Base-by-base conservation (phyloP, 1,140 invertebrate genomes). In the Drosophila insularis region DNA sequence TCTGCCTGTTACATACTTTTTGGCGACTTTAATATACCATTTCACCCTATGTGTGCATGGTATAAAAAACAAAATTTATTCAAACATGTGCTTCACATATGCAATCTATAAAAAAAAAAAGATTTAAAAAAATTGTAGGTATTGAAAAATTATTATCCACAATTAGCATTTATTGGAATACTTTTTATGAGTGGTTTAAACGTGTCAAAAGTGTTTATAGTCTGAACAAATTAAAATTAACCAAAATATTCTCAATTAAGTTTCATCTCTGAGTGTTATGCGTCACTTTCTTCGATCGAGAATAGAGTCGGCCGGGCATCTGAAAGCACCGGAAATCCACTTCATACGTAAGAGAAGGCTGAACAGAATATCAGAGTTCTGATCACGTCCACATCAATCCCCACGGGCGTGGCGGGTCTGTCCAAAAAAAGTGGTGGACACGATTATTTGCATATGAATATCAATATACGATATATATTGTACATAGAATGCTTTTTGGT, bases 371-470 rank as follows among this genome's bases (percentile, higher is more conserved):
- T 50, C 19, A 21, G 17, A 21, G 2, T 50, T 50, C 43, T 50
- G 43, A 50, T 21, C 43, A 50, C 43, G 43, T 50, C 19, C 17
- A 50, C 19, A 50, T 50, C 8, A 46, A 19, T 50, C 17, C 39
- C 13, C 13, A 43, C 14, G 43, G 43, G 43, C 43, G 43, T 50
- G 43, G 43, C 10, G 43, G 19, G 43, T 21, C 43, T 50, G 43
- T 19, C 43, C 43, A 50, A 50, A 50, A 50, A 50, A 46, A 21
- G 17, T 8, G 43, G 17, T 8, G 43, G 43, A 21, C 17, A 50
- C 17, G 11, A 21, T 50, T 50, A 50, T 50, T 50, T 50, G 43
- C 43, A 50, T 50, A 50, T 50, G 17, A 50, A 50, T 50, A 50
- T 50, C 43, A 50, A 50, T 50, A 50, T 50, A 17, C 6, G 7